phyloP scores from a whole-genome alignment of 2,888 invertebrate genomes.

The Eugnorisma glareosa region DNA sequence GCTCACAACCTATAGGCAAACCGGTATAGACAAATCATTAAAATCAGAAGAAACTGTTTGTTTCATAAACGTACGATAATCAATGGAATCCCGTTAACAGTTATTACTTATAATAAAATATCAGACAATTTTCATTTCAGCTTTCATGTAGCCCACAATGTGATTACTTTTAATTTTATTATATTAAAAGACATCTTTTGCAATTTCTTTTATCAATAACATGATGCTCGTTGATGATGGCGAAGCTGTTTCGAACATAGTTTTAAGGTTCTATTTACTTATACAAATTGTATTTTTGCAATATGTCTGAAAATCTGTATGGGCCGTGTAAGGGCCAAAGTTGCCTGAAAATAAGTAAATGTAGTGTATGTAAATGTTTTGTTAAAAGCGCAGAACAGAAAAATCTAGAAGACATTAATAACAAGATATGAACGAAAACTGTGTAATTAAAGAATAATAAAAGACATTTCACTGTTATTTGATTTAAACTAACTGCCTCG shows the following conservation, averaged over 20 bases:
- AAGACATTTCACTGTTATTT: not conserved
- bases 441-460: conserved; percentile 17
- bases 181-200: not conserved
- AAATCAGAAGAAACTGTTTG: not conserved
- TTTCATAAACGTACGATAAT: not conserved
- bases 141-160: too few relatives aligned
- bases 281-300: not conserved
- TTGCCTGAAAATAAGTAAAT: not conserved
- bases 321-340: not conserved
- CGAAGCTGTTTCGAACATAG: not conserved
- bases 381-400: not conserved
- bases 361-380: too few relatives aligned
- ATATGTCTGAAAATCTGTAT: not conserved
- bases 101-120: not conserved
- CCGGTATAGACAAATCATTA: not conserved
- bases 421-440: not conserved
- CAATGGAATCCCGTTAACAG: not conserved
- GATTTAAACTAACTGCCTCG: not conserved
- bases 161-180: not conserved
- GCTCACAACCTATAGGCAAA: too few relatives aligned
- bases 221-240: not conserved
- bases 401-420: not conserved
- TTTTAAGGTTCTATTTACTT: not conserved
- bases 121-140: too few relatives aligned
- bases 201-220: not conserved